Percentiles rank a stretch among this genome's conserved stretches.
Evolutionary conservation across 35 echinoderm and acorn worm genomes (phyloP).

Genomic region (Nesometra sesokonis): DNA sequence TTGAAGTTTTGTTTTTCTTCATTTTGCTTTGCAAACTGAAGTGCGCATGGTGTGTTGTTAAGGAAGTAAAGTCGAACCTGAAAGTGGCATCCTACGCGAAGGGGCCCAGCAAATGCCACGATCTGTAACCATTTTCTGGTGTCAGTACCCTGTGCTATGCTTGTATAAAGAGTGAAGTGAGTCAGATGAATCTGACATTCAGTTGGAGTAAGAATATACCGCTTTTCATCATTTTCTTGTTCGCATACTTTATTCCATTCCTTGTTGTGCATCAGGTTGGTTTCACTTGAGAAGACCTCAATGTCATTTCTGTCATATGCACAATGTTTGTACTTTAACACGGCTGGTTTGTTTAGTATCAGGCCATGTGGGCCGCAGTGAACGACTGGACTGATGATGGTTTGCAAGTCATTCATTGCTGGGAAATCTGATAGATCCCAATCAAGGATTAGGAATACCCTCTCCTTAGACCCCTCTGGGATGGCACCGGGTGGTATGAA

Average conservation of each 20-base stretch:
- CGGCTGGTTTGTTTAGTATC: constrained; percentile 47
- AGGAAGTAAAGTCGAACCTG: constrained; percentile 67
- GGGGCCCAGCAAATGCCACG: constrained; percentile 52
- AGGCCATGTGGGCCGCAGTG: constrained; percentile 75
- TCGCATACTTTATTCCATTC: constrained; percentile 23
- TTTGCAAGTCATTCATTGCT: constrained; percentile 28
- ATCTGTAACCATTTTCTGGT: constrained; percentile 89
- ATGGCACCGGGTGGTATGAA: constrained; percentile 70
- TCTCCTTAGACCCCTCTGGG: constrained; percentile 32
- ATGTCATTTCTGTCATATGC: constrained; percentile 51
- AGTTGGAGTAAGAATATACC: constrained; percentile 29
- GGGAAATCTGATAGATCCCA: constrained; percentile 87
- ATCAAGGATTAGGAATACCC: constrained; percentile 68
- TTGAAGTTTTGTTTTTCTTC: constrained; percentile 43
- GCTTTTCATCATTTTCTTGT: background rate
- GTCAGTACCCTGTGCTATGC: constrained; percentile 41
- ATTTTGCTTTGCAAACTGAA: constrained; percentile 78
- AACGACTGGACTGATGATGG: constrained; percentile 79
- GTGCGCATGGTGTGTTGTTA: constrained; percentile 88
- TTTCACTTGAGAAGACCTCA: constrained; percentile 62
- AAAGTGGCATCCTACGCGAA: constrained; percentile 33
- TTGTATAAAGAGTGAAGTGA: constrained; percentile 87
- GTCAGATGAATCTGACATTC: constrained; percentile 71
- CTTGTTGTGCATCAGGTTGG: constrained; percentile 58
- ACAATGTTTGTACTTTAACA: constrained; percentile 75